Conservation (phyloP, 2,113 vertebrate genomes). For the Sylvietta virens region DNA sequence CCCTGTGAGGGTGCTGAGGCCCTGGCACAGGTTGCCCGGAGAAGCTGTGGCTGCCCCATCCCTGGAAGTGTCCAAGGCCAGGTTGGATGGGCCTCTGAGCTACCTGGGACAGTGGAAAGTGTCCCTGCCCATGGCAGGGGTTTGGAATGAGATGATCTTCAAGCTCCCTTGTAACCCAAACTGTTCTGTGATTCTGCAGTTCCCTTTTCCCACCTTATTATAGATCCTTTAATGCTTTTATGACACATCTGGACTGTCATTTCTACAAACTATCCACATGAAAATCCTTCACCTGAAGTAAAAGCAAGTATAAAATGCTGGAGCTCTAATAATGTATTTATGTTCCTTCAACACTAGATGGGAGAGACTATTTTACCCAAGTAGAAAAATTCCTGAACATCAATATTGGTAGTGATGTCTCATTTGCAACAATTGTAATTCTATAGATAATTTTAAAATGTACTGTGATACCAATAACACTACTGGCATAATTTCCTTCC, state of each 20-base stretch:
- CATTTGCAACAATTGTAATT: background rate
- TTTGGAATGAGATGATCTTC: background rate
- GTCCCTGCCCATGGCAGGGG: background rate
- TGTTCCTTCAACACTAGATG: background rate
- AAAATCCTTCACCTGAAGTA: background rate
- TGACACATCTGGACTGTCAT: background rate
- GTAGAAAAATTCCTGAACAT: background rate
- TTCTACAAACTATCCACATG: background rate
- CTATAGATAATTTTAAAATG: background rate
- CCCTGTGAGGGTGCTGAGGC: background rate
- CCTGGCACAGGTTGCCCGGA: background rate
- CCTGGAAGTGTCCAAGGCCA: too few species aligned
- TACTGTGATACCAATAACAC: background rate
- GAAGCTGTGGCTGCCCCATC: background rate
- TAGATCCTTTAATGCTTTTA: background rate
- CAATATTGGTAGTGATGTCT: background rate
- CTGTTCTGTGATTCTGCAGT: background rate
- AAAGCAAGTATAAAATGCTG: background rate
- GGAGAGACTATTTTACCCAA: background rate
- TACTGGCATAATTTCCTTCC: background rate
- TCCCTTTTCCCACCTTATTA: background rate
- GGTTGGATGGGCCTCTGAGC: fast-evolving
- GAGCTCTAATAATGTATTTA: background rate
- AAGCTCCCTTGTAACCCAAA: background rate
- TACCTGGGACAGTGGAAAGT: background rate